Conservation (phyloP, 2,888 invertebrate species). For the Litoditis marina region DNA sequence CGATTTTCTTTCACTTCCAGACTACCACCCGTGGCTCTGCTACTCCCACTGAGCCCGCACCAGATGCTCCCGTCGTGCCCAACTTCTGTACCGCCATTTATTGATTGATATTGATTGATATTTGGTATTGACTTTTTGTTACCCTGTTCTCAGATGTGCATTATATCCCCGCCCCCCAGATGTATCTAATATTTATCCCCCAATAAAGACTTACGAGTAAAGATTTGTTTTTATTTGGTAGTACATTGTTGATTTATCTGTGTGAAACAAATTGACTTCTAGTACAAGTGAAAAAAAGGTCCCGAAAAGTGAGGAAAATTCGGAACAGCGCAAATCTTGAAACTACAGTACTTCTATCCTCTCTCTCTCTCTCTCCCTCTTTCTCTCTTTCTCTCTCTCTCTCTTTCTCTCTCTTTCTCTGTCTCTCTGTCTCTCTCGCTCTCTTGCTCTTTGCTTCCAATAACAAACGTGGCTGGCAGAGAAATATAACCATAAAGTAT, state of each 20-base stretch:
- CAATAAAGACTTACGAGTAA: too few species aligned
- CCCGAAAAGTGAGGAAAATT: conserved; percentile 2
- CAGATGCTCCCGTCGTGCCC: conserved; percentile 55
- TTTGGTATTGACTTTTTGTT: neutral
- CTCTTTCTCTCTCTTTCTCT: neutral
- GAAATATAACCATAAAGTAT: too few species aligned
- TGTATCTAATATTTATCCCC: too few species aligned
- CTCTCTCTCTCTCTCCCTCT: neutral
- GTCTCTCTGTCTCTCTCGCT: neutral
- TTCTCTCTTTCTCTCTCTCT: neutral
- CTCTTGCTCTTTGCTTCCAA: neutral
- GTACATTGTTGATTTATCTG: too few species aligned
- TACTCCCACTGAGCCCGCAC: conserved; percentile 32
- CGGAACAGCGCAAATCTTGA: too few species aligned
- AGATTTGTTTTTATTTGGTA: too few species aligned
- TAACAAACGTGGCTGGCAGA: neutral
- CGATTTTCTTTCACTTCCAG: neutral
- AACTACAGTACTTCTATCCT: too few species aligned
- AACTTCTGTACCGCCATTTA: conserved; percentile 59
- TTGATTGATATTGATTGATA: conserved; percentile 26
- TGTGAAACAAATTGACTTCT: too few species aligned
- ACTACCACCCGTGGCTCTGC: conserved; percentile 24
- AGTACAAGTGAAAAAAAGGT: too few species aligned
- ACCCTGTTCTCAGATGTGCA: neutral
- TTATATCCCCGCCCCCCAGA: neutral